These are phyloP conservation scores for Meloe dianella DNA, from an alignment of 2,888 invertebrate species.

Conservation along the genomic window DNA sequence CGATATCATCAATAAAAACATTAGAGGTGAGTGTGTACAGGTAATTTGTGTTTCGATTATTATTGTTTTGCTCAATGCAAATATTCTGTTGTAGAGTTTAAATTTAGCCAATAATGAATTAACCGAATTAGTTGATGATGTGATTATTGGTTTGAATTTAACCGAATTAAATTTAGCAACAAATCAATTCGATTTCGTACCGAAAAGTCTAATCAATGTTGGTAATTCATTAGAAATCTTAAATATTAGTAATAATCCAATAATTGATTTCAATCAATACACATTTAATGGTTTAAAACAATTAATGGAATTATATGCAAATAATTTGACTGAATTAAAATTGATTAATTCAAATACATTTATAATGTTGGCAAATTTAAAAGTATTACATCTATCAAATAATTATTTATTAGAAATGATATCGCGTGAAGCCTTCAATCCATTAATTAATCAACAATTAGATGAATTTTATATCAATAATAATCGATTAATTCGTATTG, in stretches of 20 bases:
- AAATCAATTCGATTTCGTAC: conserved; percentile 67
- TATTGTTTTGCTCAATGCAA: too few species aligned
- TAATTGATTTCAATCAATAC: conserved; percentile 65
- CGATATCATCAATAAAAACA: conserved; percentile 63
- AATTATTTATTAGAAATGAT: conserved; percentile 56
- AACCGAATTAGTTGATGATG: conserved; percentile 63
- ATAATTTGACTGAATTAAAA: conserved; percentile 64
- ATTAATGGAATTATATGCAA: conserved; percentile 67
- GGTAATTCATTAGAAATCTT: conserved; percentile 65
- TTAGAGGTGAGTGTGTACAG: conserved; percentile 67
- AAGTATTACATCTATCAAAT: conserved; percentile 48
- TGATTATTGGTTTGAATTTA: conserved; percentile 64
- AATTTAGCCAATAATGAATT: conserved; percentile 64
- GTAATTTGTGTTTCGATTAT: too few species aligned
- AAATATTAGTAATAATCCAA: conserved; percentile 68
- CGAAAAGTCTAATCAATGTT: conserved; percentile 63
- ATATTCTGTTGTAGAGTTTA: too few species aligned
- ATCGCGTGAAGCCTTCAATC: conserved; percentile 65
- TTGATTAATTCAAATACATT: conserved; percentile 59
- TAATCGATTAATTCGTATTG: conserved; percentile 65
- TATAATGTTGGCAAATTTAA: conserved; percentile 45
- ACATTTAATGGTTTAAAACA: conserved; percentile 66
- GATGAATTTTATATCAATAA: conserved; percentile 70
- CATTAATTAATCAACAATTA: conserved; percentile 60
- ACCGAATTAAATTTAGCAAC: conserved; percentile 66